Base-by-base conservation (phyloP, 2,888 invertebrate species). In the Eurytoma californica region DNA sequence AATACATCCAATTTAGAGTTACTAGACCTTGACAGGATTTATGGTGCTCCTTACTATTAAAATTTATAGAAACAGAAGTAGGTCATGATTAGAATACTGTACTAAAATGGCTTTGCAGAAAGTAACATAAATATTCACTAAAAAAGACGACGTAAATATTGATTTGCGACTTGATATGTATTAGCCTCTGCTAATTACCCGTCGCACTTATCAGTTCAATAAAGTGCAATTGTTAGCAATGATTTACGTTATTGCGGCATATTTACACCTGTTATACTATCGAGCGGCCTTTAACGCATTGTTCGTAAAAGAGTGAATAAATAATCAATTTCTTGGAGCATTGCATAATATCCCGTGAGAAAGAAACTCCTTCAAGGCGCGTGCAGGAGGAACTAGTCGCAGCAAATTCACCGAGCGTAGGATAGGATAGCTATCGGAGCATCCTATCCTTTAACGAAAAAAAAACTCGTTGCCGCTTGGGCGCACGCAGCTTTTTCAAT, bases 141-240 rank as follows among this genome's bases (percentile, higher is more conserved):
- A 39, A 39, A 39, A 39, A 7, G 39, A 39, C 39, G 39, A 9
- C 39, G 39, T 39, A 39, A 39, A 39, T 39, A 39, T 28, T 16
- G 28, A 61, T 61, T 61, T 14, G 7, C 16, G 28, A 16, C 28
- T 61, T 61, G 16, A 61, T 61, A 16, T 14, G 61, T 30, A 16
- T 61, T 61, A 39, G 39, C 9, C 39, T 39, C 39, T 16, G 16
- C 16, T 16, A 61, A 61, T 61, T 61, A 28, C 16, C 24, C 28
- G 28, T 16, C 20, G 61, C 61, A 16, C 28, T 69, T 69, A 69
- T 69, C 39, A 69, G 20, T 24, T 69, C 18, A 57, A 69, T 69
- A n/a, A 69, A 53, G n/a, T 49, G 49, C 60, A 72, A 61, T 60
- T 28, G 49, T 47, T 18, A 51, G 18, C 72, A 72, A 72, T 61